A percentile compares a stretch with the other conserved stretches of the same genome.
These are phyloP conservation scores for Myrmecobius fasciatus DNA, from an alignment of 2,113 vertebrate species.

Conservation along the genomic window DNA sequence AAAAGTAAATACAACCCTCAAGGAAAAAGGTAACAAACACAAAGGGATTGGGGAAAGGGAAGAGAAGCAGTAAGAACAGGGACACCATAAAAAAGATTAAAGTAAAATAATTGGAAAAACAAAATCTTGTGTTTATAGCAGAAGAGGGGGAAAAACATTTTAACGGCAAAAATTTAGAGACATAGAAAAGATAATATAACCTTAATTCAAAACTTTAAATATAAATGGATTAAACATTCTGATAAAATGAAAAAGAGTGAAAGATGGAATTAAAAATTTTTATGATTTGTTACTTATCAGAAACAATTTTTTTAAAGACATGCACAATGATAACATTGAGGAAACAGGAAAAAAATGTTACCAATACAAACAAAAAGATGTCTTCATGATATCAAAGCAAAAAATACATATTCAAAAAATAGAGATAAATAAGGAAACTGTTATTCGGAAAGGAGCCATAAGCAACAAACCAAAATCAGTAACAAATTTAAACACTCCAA, in stretches of 20 bases:
- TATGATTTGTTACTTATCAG: not conserved
- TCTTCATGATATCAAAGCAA: not conserved
- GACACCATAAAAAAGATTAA: not conserved
- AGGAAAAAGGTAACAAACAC: not conserved
- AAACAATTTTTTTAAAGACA: not conserved
- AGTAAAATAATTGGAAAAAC: not conserved
- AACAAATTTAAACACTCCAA: not conserved
- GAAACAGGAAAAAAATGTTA: not conserved
- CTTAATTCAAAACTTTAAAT: not conserved
- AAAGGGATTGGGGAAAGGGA: not conserved
- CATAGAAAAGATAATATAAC: not conserved
- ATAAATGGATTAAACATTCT: not conserved
- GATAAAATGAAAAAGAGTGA: not conserved
- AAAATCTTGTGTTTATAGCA: not conserved
- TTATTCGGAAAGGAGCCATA: not conserved
- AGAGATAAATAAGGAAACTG: not conserved
- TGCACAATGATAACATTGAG: not conserved
- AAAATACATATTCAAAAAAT: not conserved
- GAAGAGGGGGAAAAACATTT: not conserved
- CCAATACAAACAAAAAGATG: not conserved
- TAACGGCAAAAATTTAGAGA: not conserved
- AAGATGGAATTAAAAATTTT: not conserved
- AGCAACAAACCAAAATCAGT: not conserved
- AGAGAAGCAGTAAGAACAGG: not conserved
- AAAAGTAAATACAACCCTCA: not conserved